phyloP scores from a whole-genome alignment of 2,113 vertebrate species.

The Pseudopipra pipra region DNA sequence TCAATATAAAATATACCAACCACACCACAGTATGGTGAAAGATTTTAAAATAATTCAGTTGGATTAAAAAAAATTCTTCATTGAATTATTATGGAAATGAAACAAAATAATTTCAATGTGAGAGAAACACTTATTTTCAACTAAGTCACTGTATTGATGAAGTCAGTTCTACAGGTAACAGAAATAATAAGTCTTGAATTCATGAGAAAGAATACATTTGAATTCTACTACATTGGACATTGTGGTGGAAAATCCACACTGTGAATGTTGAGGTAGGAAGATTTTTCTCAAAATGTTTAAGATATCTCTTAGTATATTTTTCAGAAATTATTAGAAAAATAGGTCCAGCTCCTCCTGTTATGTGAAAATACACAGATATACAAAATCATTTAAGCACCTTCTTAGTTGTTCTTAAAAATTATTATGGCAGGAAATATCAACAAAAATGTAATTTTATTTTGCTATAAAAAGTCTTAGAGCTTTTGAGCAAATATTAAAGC shows the following conservation, averaged over 20 bases:
- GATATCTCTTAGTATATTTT: not conserved
- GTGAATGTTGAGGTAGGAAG: not conserved
- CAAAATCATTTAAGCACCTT: not conserved
- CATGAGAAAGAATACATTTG: not conserved
- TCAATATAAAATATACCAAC: not conserved
- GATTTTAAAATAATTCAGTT: not conserved
- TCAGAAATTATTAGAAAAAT: not conserved
- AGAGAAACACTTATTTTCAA: slow-evolving; percentile 46
- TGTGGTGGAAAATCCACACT: not conserved
- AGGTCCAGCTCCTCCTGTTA: not conserved
- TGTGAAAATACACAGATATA: not conserved
- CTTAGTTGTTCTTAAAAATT: not conserved
- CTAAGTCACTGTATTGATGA: slow-evolving; percentile 46
- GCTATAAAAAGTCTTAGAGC: not conserved
- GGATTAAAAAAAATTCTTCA: slow-evolving; percentile 36
- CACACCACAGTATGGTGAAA: not conserved
- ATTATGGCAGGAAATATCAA: not conserved
- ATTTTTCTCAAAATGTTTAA: not conserved
- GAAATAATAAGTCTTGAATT: slow-evolving; percentile 5
- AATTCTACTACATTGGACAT: not conserved
- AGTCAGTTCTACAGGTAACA: slow-evolving; percentile 11
- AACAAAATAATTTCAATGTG: slow-evolving; percentile 41
- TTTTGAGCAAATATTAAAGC: not conserved
- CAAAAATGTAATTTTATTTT: not conserved
- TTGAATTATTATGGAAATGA: slow-evolving; percentile 36